Base-by-base conservation (phyloP, 2,797 vertebrate species). In the Oryzias dopingdopingensis region DNA sequence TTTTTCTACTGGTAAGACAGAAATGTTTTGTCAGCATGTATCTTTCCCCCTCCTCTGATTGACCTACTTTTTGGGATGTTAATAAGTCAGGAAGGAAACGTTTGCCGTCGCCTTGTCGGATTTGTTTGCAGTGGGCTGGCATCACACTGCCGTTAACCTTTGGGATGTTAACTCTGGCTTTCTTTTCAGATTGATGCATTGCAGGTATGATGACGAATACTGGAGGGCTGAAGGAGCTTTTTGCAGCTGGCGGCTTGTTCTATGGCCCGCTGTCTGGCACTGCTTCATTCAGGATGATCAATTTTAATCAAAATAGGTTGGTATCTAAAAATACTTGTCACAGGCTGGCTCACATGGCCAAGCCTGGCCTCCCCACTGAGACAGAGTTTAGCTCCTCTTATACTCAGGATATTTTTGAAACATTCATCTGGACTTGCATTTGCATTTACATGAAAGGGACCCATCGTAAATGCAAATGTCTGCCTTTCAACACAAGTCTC, bases 61-160 rank as follows among this genome's bases (percentile, higher is more conserved):
- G 85, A 89, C 85, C 88, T 80, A 89, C 73, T 86, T 92, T 88
- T 73, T 74, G 23, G 62, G 74, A 79, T 77, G 72, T 67, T 88
- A 87, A 88, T 83, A 86, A 76, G 68, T 80, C 77, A 70, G 79
- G 60, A 45, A 74, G 72, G 73, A 81, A 64, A 72, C 72, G 60
- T 81, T 68, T 75, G 60, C 74, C 72, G 69, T 67, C 62, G 67
- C 58, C 76, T 72, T 81, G 85, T 81, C 67, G 43, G 78, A 79
- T 79, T 70, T 63, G 64, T 69, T 81, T 68, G 56, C 62, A 29
- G 45, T 65, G 55, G 59, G 67, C 56, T 70, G 69, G 43, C 67
- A 69, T 82, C 74, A 47, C 58, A 41, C 65, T 71, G 56, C 75
- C 82, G 74, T 75, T 75, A 82, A 66, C 47, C 60, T 47, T 42